Evolutionary conservation across 2,113 vertebrate genomes (phyloP).

Genomic region (Solea solea): DNA sequence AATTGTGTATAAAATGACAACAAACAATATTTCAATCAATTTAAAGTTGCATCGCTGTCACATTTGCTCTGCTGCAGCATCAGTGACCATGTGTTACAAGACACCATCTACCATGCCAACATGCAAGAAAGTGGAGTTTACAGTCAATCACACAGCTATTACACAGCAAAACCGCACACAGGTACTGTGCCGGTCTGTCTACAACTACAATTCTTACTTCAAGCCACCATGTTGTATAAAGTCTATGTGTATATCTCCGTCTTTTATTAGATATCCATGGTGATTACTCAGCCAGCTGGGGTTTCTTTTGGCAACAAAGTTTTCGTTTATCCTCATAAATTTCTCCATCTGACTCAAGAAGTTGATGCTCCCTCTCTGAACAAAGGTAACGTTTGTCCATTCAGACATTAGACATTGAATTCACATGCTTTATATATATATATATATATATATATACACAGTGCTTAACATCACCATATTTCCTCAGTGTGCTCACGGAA

Average conservation of each 20-base stretch:
- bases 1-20: background rate
- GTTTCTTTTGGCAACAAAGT: conserved; percentile 62
- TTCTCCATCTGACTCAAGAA: accelerated
- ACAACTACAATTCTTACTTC: background rate
- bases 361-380: conserved; percentile 49
- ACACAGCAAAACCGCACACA: conserved; percentile 26
- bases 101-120: background rate
- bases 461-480: background rate
- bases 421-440: too few relatives aligned
- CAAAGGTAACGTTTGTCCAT: conserved; percentile 57
- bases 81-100: conserved; percentile 65
- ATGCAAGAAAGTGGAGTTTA: conserved; percentile 74
- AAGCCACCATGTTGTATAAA: background rate
- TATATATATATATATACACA: background rate
- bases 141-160: conserved; percentile 22
- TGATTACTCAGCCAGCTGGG: conserved; percentile 40
- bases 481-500: conserved; percentile 64
- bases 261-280: conserved; percentile 60
- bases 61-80: conserved; percentile 51
- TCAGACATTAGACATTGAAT: too few relatives aligned
- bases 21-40: too few relatives aligned
- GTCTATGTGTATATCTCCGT: conserved; percentile 14
- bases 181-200: conserved; percentile 41
- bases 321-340: background rate
- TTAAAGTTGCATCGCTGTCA: background rate